Evolutionary conservation across 2,888 invertebrate species (phyloP), one percentile per base, ranked within the genome.

Genomic region (Napeogenes sylphis): DNA sequence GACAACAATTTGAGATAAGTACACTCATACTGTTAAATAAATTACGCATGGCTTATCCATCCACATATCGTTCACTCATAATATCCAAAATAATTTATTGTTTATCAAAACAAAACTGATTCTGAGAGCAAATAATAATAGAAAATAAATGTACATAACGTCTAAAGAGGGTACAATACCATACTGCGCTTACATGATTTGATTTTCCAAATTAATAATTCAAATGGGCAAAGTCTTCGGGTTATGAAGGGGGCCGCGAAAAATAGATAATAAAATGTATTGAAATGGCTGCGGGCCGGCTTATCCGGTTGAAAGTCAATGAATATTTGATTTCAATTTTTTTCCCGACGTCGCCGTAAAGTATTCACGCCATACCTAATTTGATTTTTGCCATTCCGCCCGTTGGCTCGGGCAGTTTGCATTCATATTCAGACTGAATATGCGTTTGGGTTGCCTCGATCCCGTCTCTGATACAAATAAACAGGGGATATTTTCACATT

Each of bases 261-360:
- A 90, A 89, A 89, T 87, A 88, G 85, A 89, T 89, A 88, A 85
- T 90, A 89, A 90, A 90, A 89, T 90, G 88, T 90, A 90, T 90
- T 86, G 90, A 87, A 90, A 90, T 87, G 84, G 85, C 87, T 84
- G 84, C 78, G 87, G 89, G 82, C 86, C 87, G 87, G 88, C 89
- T 90, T 90, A 90, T 90, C 90, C 90, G 87, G 89, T 90, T 87
- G 83, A 88, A 82, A 90, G 87, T 89, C 90, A 87, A 90, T 90
- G 90, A 90, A 90, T 90, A 90, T 90, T 90, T 90, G 90, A 90
- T 90, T 90, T 90, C 90, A 90, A 90, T 90, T 90, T 90, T 89
- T 89, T 89, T 85, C 80, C 82, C 87, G 82, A 82, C 89, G 87
- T 87, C 75, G 73, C 89, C 87, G 90, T 90, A 90, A 90, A 90